Conservation (phyloP, 2,888 invertebrate genomes). For the Papilio elwesi region DNA sequence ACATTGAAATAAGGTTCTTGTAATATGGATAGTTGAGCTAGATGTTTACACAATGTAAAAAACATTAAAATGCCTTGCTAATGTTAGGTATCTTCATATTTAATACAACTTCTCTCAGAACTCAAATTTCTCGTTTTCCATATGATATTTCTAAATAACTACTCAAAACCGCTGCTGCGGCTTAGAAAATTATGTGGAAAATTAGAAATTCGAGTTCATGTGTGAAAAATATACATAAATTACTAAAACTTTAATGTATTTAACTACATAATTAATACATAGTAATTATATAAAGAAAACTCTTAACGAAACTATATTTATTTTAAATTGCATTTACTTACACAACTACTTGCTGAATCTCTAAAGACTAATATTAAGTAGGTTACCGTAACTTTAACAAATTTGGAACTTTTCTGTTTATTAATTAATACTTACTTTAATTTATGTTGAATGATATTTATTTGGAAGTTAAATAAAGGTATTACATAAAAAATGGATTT, state of each 20-base stretch:
- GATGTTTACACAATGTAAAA: slow-evolving; percentile 11
- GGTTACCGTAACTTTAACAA: slow-evolving; percentile 2
- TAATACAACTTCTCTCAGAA: background rate
- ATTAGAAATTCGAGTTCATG: too few species aligned
- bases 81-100: background rate
- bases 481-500: slow-evolving; percentile 26
- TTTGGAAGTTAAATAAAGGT: slow-evolving; percentile 25
- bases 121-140: background rate
- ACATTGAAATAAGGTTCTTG: background rate
- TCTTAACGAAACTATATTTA: too few species aligned
- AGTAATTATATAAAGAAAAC: too few species aligned
- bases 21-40: slow-evolving; percentile 22
- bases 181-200: background rate
- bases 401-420: slow-evolving; percentile 26
- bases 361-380: slow-evolving; percentile 17
- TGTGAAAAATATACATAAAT: too few species aligned
- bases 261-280: too few species aligned
- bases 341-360: slow-evolving; percentile 29
- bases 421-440: slow-evolving; percentile 31
- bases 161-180: too few species aligned
- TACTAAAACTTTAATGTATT: too few species aligned
- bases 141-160: background rate
- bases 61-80: slow-evolving; percentile 1
- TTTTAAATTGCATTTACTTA: slow-evolving; percentile 19
- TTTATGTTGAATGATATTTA: slow-evolving; percentile 16